A percentile compares a stretch with the other conserved stretches of the same genome.
These are phyloP conservation scores for Orchestia grillus DNA, from an alignment of 1,140 invertebrate genomes.

Conservation along the genomic window DNA sequence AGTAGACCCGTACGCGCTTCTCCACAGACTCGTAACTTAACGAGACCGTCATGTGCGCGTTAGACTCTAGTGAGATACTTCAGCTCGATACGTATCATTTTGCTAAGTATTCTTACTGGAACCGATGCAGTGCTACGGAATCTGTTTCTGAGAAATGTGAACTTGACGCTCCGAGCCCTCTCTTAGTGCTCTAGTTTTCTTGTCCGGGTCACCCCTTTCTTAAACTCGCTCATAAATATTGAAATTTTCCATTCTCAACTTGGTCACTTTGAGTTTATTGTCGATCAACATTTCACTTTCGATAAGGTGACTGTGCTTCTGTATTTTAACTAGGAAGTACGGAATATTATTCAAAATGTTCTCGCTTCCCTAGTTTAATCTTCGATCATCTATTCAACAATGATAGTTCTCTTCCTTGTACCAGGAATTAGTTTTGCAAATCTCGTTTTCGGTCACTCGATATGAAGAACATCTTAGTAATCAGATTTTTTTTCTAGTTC, in stretches of 20 bases:
- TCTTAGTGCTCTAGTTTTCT: background rate
- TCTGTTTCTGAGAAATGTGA: background rate
- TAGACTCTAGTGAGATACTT: background rate
- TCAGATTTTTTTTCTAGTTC: background rate
- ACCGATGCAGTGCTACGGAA: background rate
- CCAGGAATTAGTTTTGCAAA: background rate
- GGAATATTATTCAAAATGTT: background rate
- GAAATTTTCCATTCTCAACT: background rate
- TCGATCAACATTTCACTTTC: background rate
- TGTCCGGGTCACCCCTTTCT: background rate
- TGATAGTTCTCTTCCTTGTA: background rate
- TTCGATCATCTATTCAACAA: background rate
- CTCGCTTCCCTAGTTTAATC: background rate
- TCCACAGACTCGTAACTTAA: background rate
- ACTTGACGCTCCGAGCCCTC: background rate
- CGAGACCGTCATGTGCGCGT: background rate
- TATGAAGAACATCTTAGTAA: background rate
- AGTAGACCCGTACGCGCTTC: background rate
- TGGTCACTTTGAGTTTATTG: background rate
- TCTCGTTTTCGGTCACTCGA: too few relatives aligned
- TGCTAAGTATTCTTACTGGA: background rate
- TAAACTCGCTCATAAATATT: background rate
- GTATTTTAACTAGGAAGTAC: background rate
- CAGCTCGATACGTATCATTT: background rate
- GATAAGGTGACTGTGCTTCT: background rate